Conservation (phyloP, 2,113 vertebrate species). For the Grantiella picta region DNA sequence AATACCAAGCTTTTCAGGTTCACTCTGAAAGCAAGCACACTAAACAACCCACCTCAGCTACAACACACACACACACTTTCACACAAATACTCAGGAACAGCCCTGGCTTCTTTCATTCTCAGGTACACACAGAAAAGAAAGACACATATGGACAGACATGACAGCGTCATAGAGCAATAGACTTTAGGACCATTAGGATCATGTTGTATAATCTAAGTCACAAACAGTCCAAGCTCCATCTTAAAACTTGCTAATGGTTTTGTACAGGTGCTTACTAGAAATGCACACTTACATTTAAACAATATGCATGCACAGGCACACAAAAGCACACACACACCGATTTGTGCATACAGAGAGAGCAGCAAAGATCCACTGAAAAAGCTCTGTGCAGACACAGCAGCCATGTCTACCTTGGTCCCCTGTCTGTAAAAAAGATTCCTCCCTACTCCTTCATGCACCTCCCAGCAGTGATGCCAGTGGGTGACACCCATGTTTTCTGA, state of each 20-base stretch:
- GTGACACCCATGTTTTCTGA: neutral
- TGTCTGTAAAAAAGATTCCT: neutral
- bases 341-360: neutral
- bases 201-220: neutral
- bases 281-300: neutral
- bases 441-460: neutral
- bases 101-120: neutral
- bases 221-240: neutral
- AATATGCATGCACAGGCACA: neutral
- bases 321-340: neutral
- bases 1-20: neutral
- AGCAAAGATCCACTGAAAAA: neutral
- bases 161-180: neutral
- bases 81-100: neutral
- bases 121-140: neutral
- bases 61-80: neutral
- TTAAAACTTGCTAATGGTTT: neutral
- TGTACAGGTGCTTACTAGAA: neutral
- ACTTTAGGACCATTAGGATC: neutral
- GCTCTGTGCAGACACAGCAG: neutral
- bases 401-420: neutral
- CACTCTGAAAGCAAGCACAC: neutral
- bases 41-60: neutral
- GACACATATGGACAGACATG: neutral
- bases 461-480: neutral